Base-by-base conservation (phyloP, 2,113 vertebrate species). In the Tursiops truncatus region DNA sequence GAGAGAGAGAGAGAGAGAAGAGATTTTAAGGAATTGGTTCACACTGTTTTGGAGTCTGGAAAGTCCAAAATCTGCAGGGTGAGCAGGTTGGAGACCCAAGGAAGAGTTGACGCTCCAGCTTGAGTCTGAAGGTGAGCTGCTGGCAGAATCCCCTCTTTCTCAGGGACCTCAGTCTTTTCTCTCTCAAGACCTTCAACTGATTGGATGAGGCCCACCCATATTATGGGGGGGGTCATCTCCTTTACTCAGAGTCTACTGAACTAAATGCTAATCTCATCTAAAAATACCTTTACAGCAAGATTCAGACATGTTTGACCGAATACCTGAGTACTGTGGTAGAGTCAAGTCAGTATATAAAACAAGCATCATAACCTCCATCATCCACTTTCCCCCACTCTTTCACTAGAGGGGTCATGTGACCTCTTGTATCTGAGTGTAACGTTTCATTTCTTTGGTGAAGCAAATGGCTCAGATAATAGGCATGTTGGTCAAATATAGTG, bases 311-410 rank as follows among this genome's bases (percentile, higher is more conserved):
- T 80, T 80, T 47, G 33, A 80, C 23, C 17, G 50, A 60, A 38
- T 68, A 28, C 38, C 50, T 80, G 38, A 36, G 11, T 50, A 8
- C 23, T 21, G 7, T 21, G 36, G 21, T 28, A 3, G 47, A n/a
- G 31, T 70, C 50, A 50, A 44, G 2, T 17, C 58, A 36, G 25
- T 41, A 12, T 1, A 31, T 31, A 23, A n/a, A 68, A 44, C 26
- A 47, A 58, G 2, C 10, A 7, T 36, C 1, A 4, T 58, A 15
- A 23, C 58, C 31, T 4, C 13, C 9, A 4, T 13, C 6, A 36
- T 3, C 20, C 26, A 10, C 26, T 44, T 14, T 9, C 28, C 8
- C 10, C 63, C 18, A 33, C 3, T 56, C 18, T 18, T 3, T 93
- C 38, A 33, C 21, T 89, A 41, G 26, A 38, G 1, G 38, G 3